Conservation (phyloP, 2,888 invertebrate genomes). For the Caradrina kadenii region DNA sequence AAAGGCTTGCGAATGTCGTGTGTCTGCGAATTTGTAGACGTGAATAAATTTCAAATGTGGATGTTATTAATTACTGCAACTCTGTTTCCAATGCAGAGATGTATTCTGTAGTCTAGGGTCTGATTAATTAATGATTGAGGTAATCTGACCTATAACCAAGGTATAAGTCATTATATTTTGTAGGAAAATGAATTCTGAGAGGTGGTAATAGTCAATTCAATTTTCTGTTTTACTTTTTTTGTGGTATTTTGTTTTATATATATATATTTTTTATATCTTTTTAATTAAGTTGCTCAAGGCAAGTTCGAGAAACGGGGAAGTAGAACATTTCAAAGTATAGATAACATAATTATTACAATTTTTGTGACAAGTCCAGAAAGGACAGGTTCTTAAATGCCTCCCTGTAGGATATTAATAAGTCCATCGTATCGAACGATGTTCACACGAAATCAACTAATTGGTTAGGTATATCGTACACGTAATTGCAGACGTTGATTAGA, state of each 20-base stretch:
- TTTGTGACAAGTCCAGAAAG: neutral
- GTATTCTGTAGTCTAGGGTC: conserved; percentile 10
- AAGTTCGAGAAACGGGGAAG: no score
- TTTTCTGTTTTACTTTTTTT: no score
- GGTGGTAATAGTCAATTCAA: no score
- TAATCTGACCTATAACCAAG: neutral
- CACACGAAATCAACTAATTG: conserved; percentile 31
- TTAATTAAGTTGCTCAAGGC: no score
- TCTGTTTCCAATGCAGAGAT: conserved; percentile 21
- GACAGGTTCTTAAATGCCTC: conserved; percentile 17
- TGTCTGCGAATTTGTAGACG: conserved; percentile 11
- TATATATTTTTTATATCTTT: no score
- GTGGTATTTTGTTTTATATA: no score
- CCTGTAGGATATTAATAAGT: conserved; percentile 13
- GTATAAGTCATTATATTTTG: no score
- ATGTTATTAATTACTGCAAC: conserved; percentile 1
- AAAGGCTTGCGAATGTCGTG: neutral
- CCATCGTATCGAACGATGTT: neutral
- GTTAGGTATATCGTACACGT: conserved; percentile 3
- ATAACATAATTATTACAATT: neutral
- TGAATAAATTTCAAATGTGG: neutral
- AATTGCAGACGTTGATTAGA: conserved; percentile 31
- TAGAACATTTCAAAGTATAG: no score
- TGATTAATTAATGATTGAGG: neutral
- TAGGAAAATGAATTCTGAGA: no score